phyloP scores from a whole-genome alignment of 2,113 vertebrate genomes.

The Callithrix jacchus region DNA sequence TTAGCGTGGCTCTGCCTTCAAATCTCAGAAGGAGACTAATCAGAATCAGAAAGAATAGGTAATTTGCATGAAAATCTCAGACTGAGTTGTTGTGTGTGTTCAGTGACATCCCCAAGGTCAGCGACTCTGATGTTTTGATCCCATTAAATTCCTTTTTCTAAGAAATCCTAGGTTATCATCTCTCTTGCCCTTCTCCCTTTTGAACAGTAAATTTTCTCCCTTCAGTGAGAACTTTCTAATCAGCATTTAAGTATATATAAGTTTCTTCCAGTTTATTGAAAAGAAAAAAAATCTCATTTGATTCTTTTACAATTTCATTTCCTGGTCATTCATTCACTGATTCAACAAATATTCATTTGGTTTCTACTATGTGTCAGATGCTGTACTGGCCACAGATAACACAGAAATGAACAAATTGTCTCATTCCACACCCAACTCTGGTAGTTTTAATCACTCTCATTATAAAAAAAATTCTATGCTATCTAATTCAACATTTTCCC shows the following conservation, averaged over 20 bases:
- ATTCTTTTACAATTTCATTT: neutral
- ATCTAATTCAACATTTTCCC: neutral
- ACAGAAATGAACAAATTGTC: neutral
- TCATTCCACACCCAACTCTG: neutral
- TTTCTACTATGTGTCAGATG: neutral
- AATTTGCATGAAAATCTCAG: neutral
- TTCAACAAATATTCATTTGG: neutral
- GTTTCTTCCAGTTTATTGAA: neutral
- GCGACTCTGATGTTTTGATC: neutral
- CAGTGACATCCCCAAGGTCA: neutral
- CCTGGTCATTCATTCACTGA: neutral
- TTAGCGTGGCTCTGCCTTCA: accelerated
- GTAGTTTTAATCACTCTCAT: neutral
- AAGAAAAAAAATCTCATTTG: neutral
- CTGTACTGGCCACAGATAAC: neutral
- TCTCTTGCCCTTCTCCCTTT: neutral
- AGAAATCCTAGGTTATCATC: neutral
- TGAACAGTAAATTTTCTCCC: neutral
- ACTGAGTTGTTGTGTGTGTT: neutral
- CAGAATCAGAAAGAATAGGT: neutral
- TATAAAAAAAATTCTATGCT: neutral
- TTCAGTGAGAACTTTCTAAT: neutral
- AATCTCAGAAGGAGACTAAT: too few relatives aligned
- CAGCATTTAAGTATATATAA: neutral
- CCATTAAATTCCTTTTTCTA: neutral